These are phyloP conservation scores for Erethizon dorsatum DNA, from an alignment of 2,797 vertebrate genomes.

Conservation along the genomic window DNA sequence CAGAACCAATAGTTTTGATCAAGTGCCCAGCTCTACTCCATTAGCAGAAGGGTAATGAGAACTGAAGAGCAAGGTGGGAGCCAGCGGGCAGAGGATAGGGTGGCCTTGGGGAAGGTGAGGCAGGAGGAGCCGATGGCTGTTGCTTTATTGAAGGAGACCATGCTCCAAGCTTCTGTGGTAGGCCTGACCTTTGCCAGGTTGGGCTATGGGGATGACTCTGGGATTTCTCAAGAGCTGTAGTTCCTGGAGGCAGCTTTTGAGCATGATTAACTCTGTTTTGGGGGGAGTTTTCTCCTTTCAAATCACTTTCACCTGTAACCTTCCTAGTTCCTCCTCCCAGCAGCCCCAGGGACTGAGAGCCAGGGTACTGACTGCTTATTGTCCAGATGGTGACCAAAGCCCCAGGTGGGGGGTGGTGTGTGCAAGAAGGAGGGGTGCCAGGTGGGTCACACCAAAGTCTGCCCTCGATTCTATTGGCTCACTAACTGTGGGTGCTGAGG, in stretches of 20 bases:
- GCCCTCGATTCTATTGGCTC: accelerated
- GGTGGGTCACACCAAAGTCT: too few species aligned
- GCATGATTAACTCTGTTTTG: neutral
- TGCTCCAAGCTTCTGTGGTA: neutral
- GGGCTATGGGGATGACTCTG: neutral
- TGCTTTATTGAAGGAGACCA: neutral
- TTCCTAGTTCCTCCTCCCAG: neutral
- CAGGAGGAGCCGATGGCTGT: neutral
- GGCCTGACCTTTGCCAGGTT: neutral
- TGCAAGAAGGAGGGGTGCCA: accelerated
- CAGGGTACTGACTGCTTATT: neutral
- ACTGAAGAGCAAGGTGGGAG: neutral
- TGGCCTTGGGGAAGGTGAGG: neutral
- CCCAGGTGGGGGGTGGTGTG: accelerated
- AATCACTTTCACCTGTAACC: neutral
- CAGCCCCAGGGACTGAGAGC: neutral
- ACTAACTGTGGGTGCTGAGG: neutral
- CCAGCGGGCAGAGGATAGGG: neutral
- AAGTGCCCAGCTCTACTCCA: constrained; percentile 65
- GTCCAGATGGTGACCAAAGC: neutral
- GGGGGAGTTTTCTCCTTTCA: neutral
- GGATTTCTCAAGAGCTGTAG: neutral
- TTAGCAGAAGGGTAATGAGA: constrained; percentile 80
- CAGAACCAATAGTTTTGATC: constrained; percentile 81
- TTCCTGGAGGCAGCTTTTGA: neutral